Conservation (phyloP, 2,888 invertebrate genomes). For the Pheosia tremula region DNA sequence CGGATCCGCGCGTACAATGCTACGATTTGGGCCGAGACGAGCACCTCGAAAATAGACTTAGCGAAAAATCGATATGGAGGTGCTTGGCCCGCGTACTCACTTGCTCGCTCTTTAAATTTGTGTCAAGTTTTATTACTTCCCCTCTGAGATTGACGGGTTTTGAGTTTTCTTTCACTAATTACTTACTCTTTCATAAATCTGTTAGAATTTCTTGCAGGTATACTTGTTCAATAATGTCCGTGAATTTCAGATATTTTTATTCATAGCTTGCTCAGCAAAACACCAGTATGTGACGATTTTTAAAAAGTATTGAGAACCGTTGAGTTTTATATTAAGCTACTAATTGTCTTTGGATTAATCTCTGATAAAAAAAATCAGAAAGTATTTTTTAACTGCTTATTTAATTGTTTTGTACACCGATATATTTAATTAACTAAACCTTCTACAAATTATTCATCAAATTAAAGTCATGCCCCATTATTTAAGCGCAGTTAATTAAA, state of each 20-base stretch:
- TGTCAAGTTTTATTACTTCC: constrained; percentile 65
- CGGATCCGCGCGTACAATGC: constrained; percentile 50
- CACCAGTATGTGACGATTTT: too few relatives aligned
- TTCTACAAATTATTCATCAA: too few relatives aligned
- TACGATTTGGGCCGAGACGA: constrained; percentile 58
- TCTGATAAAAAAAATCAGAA: too few relatives aligned
- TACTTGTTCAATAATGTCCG: background rate
- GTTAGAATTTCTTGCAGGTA: background rate
- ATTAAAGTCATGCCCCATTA: background rate
- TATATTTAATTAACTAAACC: too few relatives aligned
- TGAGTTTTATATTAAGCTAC: too few relatives aligned
- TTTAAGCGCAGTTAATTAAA: constrained; percentile 3
- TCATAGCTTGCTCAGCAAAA: background rate
- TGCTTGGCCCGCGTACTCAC: constrained; percentile 38
- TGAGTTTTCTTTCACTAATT: constrained; percentile 31
- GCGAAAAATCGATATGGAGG: constrained; percentile 67
- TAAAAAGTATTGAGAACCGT: too few relatives aligned
- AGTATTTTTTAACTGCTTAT: too few relatives aligned
- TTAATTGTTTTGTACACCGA: background rate
- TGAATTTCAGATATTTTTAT: background rate
- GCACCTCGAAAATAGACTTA: constrained; percentile 67
- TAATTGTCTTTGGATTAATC: too few relatives aligned
- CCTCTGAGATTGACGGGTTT: constrained; percentile 22
- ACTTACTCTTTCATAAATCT: constrained; percentile 7
- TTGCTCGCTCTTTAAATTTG: constrained; percentile 62